These are phyloP conservation scores for Eumeta japonica DNA, from an alignment of 1,140 invertebrate genomes.

Conservation along the genomic window DNA sequence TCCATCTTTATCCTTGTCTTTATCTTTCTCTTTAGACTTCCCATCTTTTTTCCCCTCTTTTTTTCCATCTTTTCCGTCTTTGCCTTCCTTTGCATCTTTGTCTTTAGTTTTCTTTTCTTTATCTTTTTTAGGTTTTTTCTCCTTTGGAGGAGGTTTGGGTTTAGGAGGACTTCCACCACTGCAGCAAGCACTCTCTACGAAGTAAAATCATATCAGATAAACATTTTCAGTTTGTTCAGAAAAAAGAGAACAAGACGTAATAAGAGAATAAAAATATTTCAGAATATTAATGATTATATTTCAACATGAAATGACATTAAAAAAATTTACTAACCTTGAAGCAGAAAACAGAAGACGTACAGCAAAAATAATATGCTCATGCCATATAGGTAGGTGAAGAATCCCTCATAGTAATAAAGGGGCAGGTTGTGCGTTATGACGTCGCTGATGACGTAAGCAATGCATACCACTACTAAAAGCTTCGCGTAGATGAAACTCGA, in stretches of 20 bases:
- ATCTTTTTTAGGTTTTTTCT: constrained; percentile 74
- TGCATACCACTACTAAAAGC: constrained; percentile 85
- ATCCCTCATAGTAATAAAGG: constrained; percentile 90
- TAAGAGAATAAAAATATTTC: not conserved
- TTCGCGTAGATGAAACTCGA: constrained; percentile 93
- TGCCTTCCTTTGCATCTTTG: constrained; percentile 58
- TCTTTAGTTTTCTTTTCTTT: constrained; percentile 68
- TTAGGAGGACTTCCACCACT: constrained; percentile 70
- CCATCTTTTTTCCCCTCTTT: constrained; percentile 61
- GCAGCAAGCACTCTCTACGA: constrained; percentile 76
- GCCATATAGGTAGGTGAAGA: constrained; percentile 96
- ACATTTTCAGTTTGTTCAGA: not conserved
- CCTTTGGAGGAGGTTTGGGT: constrained; percentile 66
- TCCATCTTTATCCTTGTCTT: constrained; percentile 58
- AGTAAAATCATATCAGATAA: not conserved
- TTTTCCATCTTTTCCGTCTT: constrained; percentile 58
- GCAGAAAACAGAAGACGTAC: constrained; percentile 95
- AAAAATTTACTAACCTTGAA: constrained; percentile 65
- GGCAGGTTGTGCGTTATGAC: constrained; percentile 89
- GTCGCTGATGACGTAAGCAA: constrained; percentile 90
- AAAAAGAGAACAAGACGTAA: constrained; percentile 3
- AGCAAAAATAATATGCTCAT: constrained; percentile 92
- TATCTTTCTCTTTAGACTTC: constrained; percentile 59
- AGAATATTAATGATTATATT: too few species aligned
- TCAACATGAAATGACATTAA: not conserved